Evolutionary conservation across 2,113 vertebrate species (phyloP), one percentile per base, ranked within the genome.

Genomic region (Burhinus bistriatus): DNA sequence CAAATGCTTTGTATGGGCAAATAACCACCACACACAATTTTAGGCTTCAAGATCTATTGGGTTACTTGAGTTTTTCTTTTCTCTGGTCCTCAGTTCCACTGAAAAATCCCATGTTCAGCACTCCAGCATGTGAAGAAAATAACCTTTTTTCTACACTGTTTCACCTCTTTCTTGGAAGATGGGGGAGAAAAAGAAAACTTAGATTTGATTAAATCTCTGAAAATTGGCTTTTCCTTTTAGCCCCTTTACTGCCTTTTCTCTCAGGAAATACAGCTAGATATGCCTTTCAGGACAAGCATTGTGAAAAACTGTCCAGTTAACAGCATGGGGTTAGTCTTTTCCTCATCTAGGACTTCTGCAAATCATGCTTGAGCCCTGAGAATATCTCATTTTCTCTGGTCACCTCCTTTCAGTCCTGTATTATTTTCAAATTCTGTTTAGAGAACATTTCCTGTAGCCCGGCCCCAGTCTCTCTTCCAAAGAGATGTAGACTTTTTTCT

Each of bases 81-180:
- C 65, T n/a, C 40, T 44, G 26, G 12, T 42, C 25, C 61, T 73
- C 40, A 32, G 5, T 20, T 54, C 73, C 34, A 19, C 51, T 45
- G 26, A 62, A 27, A 40, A 10, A 16, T 57, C 1, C 0, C 32
- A 69, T 1, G 6, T 40, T 26, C 59, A 40, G 38, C 6, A 1
- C 32, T 58, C 40, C 32, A 57, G 36, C 34, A 34, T 0, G 6
- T 12, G 29, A 30, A 34, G 15, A 59, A 73, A 44, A 69, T 0
- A 34, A 21, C 9, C 3, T 51, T 26, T 64, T 47, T 69, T 12
- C 44, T 55, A 34, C 14, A 14, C 10, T 55, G 3, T 49, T 90
- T 59, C 70, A 30, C 14, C 16, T 51, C 19, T 70, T 78, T 36
- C 55, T 19, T 42, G 16, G 65, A 79, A 90, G 16, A 73, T 15